A percentile compares a stretch with the other conserved stretches of the same genome.
Evolutionary conservation across 2,797 vertebrate genomes (phyloP).

Genomic region (Amblyraja radiata): DNA sequence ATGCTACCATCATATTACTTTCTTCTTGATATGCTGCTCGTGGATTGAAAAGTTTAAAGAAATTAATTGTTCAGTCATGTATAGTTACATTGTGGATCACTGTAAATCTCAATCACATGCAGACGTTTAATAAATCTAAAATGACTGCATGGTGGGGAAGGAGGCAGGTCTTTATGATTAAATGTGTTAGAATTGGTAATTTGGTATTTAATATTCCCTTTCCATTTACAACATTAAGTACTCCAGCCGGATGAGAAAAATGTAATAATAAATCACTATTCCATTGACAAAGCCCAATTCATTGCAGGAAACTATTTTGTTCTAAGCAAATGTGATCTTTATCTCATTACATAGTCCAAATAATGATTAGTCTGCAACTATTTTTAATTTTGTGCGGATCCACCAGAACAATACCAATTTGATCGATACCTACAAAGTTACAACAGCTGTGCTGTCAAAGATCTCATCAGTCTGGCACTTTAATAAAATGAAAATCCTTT

Average conservation of each 20-base stretch:
- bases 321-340: neutral
- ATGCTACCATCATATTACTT: neutral
- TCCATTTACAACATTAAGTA: neutral
- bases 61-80: neutral
- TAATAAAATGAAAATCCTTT: neutral
- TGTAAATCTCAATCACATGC: neutral
- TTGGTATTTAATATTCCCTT: neutral
- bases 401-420: neutral
- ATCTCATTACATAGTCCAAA: neutral
- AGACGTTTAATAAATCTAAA: neutral
- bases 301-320: neutral
- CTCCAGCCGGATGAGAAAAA: neutral
- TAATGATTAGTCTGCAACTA: neutral
- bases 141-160: neutral
- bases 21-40: neutral
- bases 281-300: neutral
- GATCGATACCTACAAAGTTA: neutral
- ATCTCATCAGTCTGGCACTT: slow-evolving; percentile 18
- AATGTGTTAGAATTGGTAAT: neutral
- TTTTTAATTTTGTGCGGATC: neutral
- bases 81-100: neutral
- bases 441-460: neutral
- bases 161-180: neutral
- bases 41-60: neutral
- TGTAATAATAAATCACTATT: neutral